A percentile compares a stretch with the other conserved stretches of the same genome.
Conservation (phyloP, 2,888 invertebrate species). For the Trissoscelio sp. region DNA sequence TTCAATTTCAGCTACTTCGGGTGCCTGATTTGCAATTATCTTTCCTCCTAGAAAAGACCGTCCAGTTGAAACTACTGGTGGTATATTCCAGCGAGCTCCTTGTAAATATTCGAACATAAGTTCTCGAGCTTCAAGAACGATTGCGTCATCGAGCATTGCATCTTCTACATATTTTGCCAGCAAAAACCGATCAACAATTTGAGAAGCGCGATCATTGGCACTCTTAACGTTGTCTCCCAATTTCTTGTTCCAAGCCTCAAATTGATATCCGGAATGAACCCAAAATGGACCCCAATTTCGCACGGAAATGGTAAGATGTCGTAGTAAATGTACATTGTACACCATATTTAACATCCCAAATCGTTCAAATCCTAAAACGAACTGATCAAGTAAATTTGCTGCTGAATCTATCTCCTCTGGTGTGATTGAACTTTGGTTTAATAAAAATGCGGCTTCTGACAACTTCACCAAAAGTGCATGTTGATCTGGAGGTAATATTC, state of each 20-base stretch:
- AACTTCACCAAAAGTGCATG: slow-evolving; percentile 5
- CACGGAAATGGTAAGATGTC: slow-evolving; percentile 18
- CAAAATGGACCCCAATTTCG: slow-evolving; percentile 48
- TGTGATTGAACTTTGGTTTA: slow-evolving; percentile 24
- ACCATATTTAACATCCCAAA: slow-evolving; percentile 29
- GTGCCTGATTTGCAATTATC: neutral
- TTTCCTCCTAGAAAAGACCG: slow-evolving; percentile 2
- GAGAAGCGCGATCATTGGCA: slow-evolving; percentile 6
- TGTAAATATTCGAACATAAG: slow-evolving; percentile 1
- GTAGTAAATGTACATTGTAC: slow-evolving; percentile 29
- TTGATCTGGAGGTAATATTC: neutral
- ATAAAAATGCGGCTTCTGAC: slow-evolving; percentile 8
- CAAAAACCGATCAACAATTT: slow-evolving; percentile 33
- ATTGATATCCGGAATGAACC: slow-evolving; percentile 30
- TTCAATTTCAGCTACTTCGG: neutral
- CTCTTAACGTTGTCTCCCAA: slow-evolving; percentile 15
- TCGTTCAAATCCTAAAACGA: slow-evolving; percentile 11
- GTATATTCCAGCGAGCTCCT: slow-evolving; percentile 10
- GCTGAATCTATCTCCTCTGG: slow-evolving; percentile 2
- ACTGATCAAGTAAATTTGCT: slow-evolving; percentile 8
- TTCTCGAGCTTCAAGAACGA: neutral
- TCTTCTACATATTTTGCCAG: slow-evolving; percentile 14
- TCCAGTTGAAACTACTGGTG: slow-evolving; percentile 1
- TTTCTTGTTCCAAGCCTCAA: slow-evolving; percentile 30
- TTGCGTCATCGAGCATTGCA: neutral